Evolutionary conservation across 2,113 vertebrate species (phyloP), one percentile per base, ranked within the genome.

Genomic region (Talpa occidentalis): DNA sequence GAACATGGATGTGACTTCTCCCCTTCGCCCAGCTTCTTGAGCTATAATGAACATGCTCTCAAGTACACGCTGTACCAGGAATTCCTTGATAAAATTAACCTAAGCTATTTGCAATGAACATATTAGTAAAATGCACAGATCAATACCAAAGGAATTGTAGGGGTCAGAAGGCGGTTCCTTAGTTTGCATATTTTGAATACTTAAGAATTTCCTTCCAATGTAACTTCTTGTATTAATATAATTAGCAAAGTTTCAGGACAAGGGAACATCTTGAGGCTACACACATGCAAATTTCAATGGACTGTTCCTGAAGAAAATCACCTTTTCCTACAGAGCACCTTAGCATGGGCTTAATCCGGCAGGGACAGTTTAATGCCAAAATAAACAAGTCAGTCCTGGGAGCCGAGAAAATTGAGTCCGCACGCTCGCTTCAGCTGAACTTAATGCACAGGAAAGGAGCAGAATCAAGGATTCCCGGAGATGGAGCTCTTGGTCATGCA

Each of bases 201-300:
- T 87, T 93, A 70, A 67, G 10, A 80, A 56, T 35, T 47, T 44
- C 16, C 40, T 44, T 81, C 47, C 9, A 81, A 10, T 86, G 9
- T 37, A 76, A 56, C 91, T 88, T 66, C 60, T 28, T 85, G 8
- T 91, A 66, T 78, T 85, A 49, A 83, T 64, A 52, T 83, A 72
- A 42, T 35, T 52, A 90, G 19, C 52, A 93, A 80, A 92, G 4
- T 37, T 84, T 80, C 59, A 42, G 22, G 77, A 76, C 49, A 83
- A 91, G 79, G 26, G 12, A 88, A 44, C 52, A 79, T 77, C 78
- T 86, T 26, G 86, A 76, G 40, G 64, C 8, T 42, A 93, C 0
- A 47, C 19, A 28, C 28, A 60, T 40, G 1, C 79, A 94, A 80
- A 44, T 91, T 94, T 95, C 93, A 94, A 91, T 66, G 74, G 94